Evolutionary conservation across 1,140 invertebrate genomes (phyloP), one percentile per base, ranked within the genome.

Genomic region (Drosophila nikananu): DNA sequence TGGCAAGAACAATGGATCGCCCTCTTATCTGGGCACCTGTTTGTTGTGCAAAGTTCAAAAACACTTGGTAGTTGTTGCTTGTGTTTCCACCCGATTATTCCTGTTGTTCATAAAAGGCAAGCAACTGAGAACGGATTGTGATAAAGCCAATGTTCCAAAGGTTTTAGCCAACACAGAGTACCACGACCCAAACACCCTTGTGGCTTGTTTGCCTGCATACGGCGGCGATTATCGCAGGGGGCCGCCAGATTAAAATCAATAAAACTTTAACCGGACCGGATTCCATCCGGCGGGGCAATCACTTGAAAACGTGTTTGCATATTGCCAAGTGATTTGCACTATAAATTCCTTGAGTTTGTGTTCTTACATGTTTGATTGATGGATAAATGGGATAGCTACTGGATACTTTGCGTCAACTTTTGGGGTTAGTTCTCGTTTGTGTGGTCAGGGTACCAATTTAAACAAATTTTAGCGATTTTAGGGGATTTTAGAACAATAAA

Each of bases 41-140:
- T 78, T 90, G 63, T 90, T 90, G 86, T 86, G 68, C 86, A 90
- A 90, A 90, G 86, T 90, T 91, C 86, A 91, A 90, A 81, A 83
- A 77, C 71, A 80, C 77, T 78, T 51, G 68, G 54, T 60, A 64
- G 55, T 65, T 77, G 78, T 76, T 83, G 76, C 15, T 67, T 67
- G 21, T 17, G 25, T 77, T 74, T 46, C 62, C 52, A 66, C 21
- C 77, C 70, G 86, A 76, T 64, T 73, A 62, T 41, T 66, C 65
- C 57, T 49, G 35, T 23, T 61, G 76, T 61, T 67, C 41, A 66
- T 67, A 73, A 83, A 67, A 62, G 52, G 52, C 60, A 19, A 17
- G 17, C 19, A 52, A 54, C 76, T 42, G 68, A 52, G n/a, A 59
- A 51, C 61, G 54, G 67, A 90, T 86, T 83, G 65, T 90, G 86